Evolutionary conservation across 2,113 vertebrate species (phyloP).

Genomic region (Chloroceryle aenea): DNA sequence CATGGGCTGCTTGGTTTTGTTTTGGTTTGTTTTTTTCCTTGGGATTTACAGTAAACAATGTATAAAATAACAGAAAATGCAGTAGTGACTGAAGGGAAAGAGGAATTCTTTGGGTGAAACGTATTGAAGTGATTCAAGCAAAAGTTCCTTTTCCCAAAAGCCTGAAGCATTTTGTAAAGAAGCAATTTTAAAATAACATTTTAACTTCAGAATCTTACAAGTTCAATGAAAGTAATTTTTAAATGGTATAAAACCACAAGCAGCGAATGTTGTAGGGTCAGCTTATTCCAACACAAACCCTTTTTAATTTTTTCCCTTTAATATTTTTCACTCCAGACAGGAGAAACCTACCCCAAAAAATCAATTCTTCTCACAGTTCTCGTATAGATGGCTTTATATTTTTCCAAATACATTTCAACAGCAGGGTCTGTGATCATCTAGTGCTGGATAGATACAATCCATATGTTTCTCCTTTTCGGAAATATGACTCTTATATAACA

Average conservation of each 20-base stretch:
- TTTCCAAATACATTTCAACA: background rate
- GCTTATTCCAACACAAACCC: background rate
- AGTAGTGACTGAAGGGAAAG: background rate
- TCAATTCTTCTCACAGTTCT: background rate
- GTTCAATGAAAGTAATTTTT: background rate
- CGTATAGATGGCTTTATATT: constrained; percentile 8
- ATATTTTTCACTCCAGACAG: background rate
- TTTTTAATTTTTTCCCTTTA: background rate
- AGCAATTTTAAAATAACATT: background rate
- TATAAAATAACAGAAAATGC: background rate
- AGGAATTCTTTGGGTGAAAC: background rate
- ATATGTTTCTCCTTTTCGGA: constrained; percentile 58
- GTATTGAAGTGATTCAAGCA: background rate
- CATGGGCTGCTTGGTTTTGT: background rate
- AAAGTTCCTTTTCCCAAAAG: background rate
- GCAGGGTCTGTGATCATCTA: constrained; percentile 18
- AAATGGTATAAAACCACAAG: background rate
- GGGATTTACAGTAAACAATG: background rate
- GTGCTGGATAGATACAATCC: constrained; percentile 15
- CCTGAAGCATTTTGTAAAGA: background rate
- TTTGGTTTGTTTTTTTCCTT: background rate
- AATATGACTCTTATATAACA: constrained; percentile 29
- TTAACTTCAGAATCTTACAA: background rate
- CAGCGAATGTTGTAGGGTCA: background rate
- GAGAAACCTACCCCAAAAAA: background rate